A percentile compares a stretch with the other conserved stretches of the same genome.
Conservation (phyloP, 2,888 invertebrate species). For the Amaurobius ferox region DNA sequence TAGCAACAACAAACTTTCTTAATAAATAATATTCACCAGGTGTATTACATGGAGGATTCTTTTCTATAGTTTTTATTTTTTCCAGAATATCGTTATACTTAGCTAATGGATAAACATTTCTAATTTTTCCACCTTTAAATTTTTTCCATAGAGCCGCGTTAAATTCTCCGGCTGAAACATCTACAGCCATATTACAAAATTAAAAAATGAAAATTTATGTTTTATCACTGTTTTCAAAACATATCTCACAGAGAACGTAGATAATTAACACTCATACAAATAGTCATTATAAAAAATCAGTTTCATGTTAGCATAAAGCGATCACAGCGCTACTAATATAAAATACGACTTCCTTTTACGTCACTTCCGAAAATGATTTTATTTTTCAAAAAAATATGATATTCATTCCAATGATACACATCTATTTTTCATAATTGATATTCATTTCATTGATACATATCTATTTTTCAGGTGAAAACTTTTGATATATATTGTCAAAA, state of each 20-base stretch:
- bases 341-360: too few species aligned
- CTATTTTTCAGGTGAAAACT: too few species aligned
- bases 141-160: constrained; percentile 60
- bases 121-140: constrained; percentile 60
- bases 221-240: background rate
- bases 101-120: constrained; percentile 61
- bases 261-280: background rate
- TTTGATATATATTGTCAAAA: too few species aligned
- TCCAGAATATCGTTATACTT: constrained; percentile 67
- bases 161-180: constrained; percentile 57
- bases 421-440: too few species aligned
- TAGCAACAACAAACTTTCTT: constrained; percentile 61
- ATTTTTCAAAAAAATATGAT: too few species aligned
- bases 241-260: background rate
- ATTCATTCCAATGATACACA: too few species aligned
- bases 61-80: constrained; percentile 60
- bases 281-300: background rate
- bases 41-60: constrained; percentile 63
- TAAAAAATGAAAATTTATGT: too few species aligned
- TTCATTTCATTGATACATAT: too few species aligned
- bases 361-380: too few species aligned
- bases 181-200: constrained; percentile 12
- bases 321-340: background rate
- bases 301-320: background rate
- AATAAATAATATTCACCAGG: constrained; percentile 66